Conservation (phyloP, 2,113 vertebrate species). For the Elgaria multicarinata region DNA sequence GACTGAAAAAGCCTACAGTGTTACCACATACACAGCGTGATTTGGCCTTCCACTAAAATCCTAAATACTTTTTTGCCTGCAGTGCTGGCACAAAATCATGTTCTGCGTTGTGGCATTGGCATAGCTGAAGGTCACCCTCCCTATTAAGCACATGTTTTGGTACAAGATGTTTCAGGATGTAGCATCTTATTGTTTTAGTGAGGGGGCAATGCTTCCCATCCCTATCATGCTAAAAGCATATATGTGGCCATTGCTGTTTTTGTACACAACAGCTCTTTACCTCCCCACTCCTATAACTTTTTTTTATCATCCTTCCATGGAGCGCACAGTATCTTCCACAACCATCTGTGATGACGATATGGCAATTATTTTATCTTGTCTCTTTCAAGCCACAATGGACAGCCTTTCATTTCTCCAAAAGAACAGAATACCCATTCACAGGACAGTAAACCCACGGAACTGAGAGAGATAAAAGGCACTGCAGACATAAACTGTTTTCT, state of each 20-base stretch:
- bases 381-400: background rate
- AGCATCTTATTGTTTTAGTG: no score
- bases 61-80: background rate
- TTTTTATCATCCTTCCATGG: background rate
- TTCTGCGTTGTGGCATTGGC: background rate
- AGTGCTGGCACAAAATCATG: background rate
- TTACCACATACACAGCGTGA: background rate
- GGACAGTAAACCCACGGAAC: slow-evolving; percentile 3
- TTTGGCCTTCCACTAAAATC: background rate
- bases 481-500: slow-evolving; percentile 23
- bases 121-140: background rate
- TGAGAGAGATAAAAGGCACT: slow-evolving; percentile 29
- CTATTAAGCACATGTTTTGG: background rate
- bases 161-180: background rate
- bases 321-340: slow-evolving; percentile 17
- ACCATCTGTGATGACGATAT: slow-evolving; percentile 9
- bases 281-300: background rate
- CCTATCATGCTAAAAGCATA: background rate
- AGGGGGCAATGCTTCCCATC: background rate
- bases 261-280: background rate
- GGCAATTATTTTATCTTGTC: slow-evolving; percentile 12
- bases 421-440: slow-evolving; percentile 5
- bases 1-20: background rate
- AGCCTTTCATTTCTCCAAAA: slow-evolving; percentile 21
- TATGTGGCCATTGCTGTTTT: background rate